Evolutionary conservation across 1,140 invertebrate species (phyloP).

Genomic region (Tribolium castaneum): DNA sequence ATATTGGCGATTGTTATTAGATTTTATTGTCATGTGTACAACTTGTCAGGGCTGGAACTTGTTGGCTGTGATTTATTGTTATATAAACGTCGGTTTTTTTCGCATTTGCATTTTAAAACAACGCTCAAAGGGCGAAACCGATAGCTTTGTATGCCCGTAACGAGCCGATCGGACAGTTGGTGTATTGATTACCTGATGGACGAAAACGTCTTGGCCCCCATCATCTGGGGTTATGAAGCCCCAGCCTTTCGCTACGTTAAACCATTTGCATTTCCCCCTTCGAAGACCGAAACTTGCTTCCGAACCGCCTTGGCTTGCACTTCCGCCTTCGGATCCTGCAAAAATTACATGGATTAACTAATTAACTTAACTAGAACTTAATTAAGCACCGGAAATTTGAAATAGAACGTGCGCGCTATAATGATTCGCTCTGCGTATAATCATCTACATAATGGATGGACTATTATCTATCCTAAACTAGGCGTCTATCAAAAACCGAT

Average conservation of each 20-base stretch:
- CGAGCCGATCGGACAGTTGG: neutral
- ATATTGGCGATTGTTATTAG: conserved; percentile 41
- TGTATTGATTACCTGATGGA: conserved; percentile 80
- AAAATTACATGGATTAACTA: conserved; percentile 30
- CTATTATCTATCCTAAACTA: neutral
- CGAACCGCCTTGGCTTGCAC: conserved; percentile 58
- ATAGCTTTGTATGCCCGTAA: conserved; percentile 5
- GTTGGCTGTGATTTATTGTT: conserved; percentile 43
- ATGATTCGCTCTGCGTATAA: conserved; percentile 11
- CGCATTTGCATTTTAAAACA: conserved; percentile 15
- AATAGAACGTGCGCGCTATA: conserved; percentile 16
- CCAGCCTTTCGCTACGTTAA: conserved; percentile 93
- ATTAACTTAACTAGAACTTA: conserved; percentile 28
- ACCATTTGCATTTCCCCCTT: conserved; percentile 90
- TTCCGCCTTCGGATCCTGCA: conserved; percentile 60
- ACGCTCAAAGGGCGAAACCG: conserved; percentile 6
- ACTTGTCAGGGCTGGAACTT: conserved; percentile 35
- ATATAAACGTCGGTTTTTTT: conserved; percentile 33
- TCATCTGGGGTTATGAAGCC: conserved; percentile 91
- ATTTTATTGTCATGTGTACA: conserved; percentile 40
- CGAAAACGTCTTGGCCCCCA: conserved; percentile 89
- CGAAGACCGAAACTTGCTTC: conserved; percentile 65
- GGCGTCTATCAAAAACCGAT: neutral
- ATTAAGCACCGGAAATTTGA: conserved; percentile 45
- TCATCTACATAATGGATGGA: conserved; percentile 8